phyloP scores from a whole-genome alignment of 2,888 invertebrate species.

The Amiota mariae region DNA sequence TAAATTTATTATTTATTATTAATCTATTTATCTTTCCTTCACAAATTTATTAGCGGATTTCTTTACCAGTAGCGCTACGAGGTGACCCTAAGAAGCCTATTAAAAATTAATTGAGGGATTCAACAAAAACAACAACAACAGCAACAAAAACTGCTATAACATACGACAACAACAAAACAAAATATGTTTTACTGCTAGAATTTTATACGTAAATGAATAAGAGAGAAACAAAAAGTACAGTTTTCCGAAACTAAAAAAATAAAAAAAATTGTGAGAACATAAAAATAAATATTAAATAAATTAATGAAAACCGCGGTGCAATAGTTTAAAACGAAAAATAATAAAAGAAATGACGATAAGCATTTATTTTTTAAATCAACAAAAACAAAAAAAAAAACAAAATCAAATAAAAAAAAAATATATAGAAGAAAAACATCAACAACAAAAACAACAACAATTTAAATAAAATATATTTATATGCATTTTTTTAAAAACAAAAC shows the following conservation, averaged over 20 bases:
- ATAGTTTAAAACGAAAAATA: conserved; percentile 27
- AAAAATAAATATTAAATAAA: conserved; percentile 17
- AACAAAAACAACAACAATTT: background rate
- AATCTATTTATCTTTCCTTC: conserved; percentile 57
- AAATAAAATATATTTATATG: conserved; percentile 22
- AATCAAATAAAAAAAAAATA: conserved; percentile 21
- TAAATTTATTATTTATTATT: background rate
- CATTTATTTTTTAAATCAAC: conserved; percentile 27
- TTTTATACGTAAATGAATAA: background rate
- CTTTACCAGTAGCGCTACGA: conserved; percentile 83
- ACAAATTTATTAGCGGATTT: conserved; percentile 76
- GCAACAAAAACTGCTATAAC: conserved; percentile 37
- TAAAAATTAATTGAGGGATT: conserved; percentile 22
- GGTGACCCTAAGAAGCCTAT: conserved; percentile 79
- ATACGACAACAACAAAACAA: conserved; percentile 1
- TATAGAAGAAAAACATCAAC: background rate
- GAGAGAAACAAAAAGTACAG: background rate
- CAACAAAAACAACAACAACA: conserved; percentile 34
- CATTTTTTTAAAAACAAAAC: conserved; percentile 16
- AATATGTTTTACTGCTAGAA: background rate
- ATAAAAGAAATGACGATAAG: conserved; percentile 30
- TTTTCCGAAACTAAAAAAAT: conserved; percentile 5
- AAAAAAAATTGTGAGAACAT: conserved; percentile 25
- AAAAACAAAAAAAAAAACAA: conserved; percentile 29
- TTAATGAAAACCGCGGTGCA: conserved; percentile 22